Evolutionary conservation across 2,888 invertebrate genomes (phyloP).

Genomic region (Dicranocentrus wangi): DNA sequence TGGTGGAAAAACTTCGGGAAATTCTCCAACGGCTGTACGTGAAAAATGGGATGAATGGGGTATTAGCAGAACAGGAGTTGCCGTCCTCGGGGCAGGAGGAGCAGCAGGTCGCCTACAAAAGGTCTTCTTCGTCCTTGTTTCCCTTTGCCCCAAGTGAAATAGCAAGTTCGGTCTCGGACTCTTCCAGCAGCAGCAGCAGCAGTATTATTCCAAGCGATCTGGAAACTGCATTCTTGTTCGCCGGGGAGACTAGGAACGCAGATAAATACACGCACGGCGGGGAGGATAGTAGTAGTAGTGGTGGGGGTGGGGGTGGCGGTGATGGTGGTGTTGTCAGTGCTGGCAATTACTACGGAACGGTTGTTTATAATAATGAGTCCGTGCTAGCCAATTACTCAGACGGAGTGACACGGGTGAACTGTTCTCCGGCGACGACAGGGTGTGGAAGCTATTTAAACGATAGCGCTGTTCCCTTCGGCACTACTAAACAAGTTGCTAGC

Average conservation of each 20-base stretch:
- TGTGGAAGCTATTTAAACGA: neutral
- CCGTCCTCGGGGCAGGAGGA: conserved; percentile 20
- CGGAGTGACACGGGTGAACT: conserved; percentile 34
- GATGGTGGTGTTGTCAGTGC: neutral
- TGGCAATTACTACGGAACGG: conserved; percentile 1
- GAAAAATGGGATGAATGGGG: neutral
- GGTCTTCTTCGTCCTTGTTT: conserved; percentile 46
- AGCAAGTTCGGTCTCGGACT: no score
- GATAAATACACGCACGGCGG: neutral
- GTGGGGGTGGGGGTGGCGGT: neutral
- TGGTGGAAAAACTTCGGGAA: conserved; percentile 69
- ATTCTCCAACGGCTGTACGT: conserved; percentile 66
- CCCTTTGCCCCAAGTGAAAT: conserved; percentile 50
- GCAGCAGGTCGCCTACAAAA: conserved; percentile 38
- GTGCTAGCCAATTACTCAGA: conserved; percentile 9
- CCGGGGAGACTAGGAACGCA: neutral
- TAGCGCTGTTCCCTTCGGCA: neutral
- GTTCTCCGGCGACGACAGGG: neutral
- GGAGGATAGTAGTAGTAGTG: neutral
- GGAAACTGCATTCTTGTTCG: neutral
- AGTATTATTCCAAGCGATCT: neutral
- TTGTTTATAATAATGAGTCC: neutral
- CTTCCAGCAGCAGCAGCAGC: no score
- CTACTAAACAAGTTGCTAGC: neutral
- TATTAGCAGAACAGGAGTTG: neutral